Evolutionary conservation across 2,797 vertebrate species (phyloP).

Genomic region (Neopelma chrysocephalum): DNA sequence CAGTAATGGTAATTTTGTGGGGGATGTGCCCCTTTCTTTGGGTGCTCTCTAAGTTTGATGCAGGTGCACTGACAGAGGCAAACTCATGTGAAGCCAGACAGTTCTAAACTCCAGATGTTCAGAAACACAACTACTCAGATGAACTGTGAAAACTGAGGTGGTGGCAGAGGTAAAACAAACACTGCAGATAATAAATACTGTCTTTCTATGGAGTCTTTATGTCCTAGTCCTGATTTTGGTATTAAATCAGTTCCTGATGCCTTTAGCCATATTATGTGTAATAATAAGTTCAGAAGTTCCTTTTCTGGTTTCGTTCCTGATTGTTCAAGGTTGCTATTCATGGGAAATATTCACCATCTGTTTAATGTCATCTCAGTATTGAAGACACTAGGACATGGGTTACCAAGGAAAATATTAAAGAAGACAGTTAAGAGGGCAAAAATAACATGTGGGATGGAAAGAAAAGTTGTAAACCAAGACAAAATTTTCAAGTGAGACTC

Average conservation of each 20-base stretch:
- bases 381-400: not conserved
- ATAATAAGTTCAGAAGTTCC: not conserved
- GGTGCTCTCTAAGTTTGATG: not conserved
- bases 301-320: not conserved
- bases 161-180: not conserved
- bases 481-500: not conserved
- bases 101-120: not conserved
- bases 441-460: not conserved
- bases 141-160: not conserved
- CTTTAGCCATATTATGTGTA: not conserved
- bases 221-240: not conserved
- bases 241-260: not conserved
- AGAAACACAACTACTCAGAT: not conserved
- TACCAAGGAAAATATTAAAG: not conserved
- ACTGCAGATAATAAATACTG: fast-evolving
- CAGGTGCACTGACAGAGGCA: not conserved
- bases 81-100: not conserved
- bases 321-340: not conserved
- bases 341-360: not conserved
- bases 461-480: not conserved
- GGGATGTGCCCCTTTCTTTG: not conserved
- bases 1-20: not conserved
- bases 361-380: not conserved
- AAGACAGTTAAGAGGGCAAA: not conserved
- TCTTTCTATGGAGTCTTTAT: not conserved